These are phyloP conservation scores for Cassiopea xamachana DNA, from an alignment of 30 jellyfish, hydroid and myxozoan species.

Conservation along the genomic window DNA sequence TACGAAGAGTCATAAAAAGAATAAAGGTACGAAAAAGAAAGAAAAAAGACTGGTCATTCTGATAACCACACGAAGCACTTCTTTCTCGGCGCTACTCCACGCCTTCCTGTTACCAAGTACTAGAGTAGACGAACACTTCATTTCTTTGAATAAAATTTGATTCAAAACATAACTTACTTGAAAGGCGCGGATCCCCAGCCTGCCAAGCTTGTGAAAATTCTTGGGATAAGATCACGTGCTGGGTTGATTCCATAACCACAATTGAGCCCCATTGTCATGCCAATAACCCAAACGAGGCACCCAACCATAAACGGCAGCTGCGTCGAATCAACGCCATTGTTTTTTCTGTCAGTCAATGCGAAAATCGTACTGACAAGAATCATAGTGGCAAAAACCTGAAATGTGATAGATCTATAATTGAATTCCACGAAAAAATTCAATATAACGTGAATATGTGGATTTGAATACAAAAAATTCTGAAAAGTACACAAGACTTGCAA, in stretches of 20 bases:
- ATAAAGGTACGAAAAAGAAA: neutral
- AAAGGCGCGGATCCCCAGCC: slow-evolving; percentile 93
- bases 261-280: slow-evolving; percentile 93
- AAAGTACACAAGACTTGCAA: too few relatives aligned
- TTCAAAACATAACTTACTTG: slow-evolving; percentile 47
- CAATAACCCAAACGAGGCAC: slow-evolving; percentile 91
- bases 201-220: slow-evolving; percentile 91
- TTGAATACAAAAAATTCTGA: too few relatives aligned
- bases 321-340: slow-evolving; percentile 75
- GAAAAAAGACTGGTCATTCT: neutral
- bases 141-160: too few relatives aligned
- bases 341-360: slow-evolving; percentile 89
- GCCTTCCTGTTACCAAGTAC: too few relatives aligned
- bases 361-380: slow-evolving; percentile 86
- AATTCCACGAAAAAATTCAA: neutral
- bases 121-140: too few relatives aligned
- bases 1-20: neutral
- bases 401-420: neutral
- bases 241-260: slow-evolving; percentile 98
- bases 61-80: too few relatives aligned
- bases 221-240: slow-evolving; percentile 95
- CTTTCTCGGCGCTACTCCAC: too few relatives aligned
- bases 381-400: slow-evolving; percentile 84
- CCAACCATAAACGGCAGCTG: slow-evolving; percentile 86
- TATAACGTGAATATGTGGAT: too few relatives aligned